Base-by-base conservation (phyloP, 2,888 invertebrate genomes). In the Amblyjoppa fuscipennis region DNA sequence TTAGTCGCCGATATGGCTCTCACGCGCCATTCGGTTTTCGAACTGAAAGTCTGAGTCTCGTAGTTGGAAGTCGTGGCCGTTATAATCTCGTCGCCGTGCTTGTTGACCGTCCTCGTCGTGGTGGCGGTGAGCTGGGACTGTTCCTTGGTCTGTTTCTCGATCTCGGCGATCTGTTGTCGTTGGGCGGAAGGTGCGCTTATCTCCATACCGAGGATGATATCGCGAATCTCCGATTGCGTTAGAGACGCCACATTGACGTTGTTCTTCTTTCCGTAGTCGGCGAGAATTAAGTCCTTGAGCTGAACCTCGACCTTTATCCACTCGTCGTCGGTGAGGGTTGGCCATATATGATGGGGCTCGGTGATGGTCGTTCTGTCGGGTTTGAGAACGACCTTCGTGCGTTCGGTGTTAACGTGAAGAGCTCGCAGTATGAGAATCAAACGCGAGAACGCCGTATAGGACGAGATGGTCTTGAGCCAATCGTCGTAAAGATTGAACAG, bases 291-390 rank as follows among this genome's bases (percentile, higher is more conserved):
- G 94, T 99, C 99, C 94, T 99, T 99, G 31, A 99, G 96, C 92
- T 99, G 98, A 41, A 99, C 98, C 94, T 99, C 99, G 66, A 99
- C 99, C 94, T 99, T 99, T 93, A 99, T 99, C 99, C 99, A 99
- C 95, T 99, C 99, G 91, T 99, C 99, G 92, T 99, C 99, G 0
- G 97, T 96, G 6, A 99, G 95, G 0, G 99, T 98, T 0, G 99
- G 99, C 99, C 99, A 99, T 94, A 99, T 99, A 94, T 99, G 99
- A 95, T 99, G 99, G 0, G 99, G 98, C 94, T 99, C 99, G 0
- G 99, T 99, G 73, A 99, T 97, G 0, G 99, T 99, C 0, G 99
- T 99, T 94, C 99, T 99, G 94, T 99, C 99, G 0, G 99, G 99
- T 94, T 99, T 99, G 79, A 99, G 95, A 73, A 99, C 97, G 11